phyloP scores from a whole-genome alignment of 2,888 invertebrate species.

The Pollenia amentaria region DNA sequence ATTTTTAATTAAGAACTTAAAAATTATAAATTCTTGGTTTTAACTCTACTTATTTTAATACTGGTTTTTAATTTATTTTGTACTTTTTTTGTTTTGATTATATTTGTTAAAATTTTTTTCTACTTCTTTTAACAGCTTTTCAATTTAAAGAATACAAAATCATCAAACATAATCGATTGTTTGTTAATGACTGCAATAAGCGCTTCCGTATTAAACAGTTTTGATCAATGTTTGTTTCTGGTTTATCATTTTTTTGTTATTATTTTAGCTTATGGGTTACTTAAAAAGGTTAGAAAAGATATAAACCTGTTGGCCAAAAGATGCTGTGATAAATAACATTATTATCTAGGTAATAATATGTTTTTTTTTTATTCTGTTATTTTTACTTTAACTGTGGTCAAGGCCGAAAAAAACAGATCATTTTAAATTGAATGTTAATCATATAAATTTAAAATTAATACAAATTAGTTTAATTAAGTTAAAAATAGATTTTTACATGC shows the following conservation, averaged over 20 bases:
- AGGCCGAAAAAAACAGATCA: slow-evolving; percentile 9
- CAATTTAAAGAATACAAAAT: background rate
- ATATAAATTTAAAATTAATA: no score
- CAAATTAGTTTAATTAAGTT: background rate
- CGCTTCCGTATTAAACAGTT: slow-evolving; percentile 25
- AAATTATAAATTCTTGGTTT: no score
- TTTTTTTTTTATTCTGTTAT: background rate
- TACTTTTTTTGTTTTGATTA: no score
- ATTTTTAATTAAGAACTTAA: no score
- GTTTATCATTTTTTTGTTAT: no score
- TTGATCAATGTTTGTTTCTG: no score
- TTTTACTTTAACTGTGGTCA: slow-evolving; percentile 42
- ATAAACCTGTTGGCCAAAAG: background rate
- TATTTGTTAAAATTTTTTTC: background rate
- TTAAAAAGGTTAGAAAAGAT: background rate
- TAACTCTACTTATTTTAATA: background rate
- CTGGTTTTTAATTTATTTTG: slow-evolving; percentile 4
- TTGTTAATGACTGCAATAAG: background rate
- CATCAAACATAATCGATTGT: background rate
- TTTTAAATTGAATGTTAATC: no score
- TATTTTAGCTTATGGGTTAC: no score
- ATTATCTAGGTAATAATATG: background rate
- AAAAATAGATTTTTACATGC: no score
- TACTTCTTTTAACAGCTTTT: background rate
- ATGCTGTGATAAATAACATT: background rate